Evolutionary conservation across 2,797 vertebrate species (phyloP), one percentile per base, ranked within the genome.

Genomic region (Leontocebus nigricollis): DNA sequence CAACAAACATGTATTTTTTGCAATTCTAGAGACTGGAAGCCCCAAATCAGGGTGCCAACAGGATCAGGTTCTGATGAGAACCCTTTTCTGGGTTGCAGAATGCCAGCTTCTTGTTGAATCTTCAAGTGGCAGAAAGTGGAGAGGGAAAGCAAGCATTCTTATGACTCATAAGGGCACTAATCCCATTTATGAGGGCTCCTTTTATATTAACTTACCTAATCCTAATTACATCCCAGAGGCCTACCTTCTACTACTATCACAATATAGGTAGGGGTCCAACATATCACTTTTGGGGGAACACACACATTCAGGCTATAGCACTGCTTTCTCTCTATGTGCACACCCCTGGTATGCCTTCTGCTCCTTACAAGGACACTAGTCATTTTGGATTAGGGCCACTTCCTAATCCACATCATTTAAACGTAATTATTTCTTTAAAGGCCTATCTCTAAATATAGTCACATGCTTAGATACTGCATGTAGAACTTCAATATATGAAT

Each of bases 321-420:
- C 39, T 50, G 17, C 10, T 72, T 67, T 73, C 90, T n/a, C 15
- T 95, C 30, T 67, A 9, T 36, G 27, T 44, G 33, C 3, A 61
- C 17, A 19, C 86, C 39, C 17, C 50, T 72, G 22, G 52, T 33
- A 2, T 70, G 33, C 84, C 27, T 82, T 67, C 11, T 20, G 92
- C 19, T 85, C 50, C n/a, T 55, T 86, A n/a, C 19, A 27, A 92
- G 27, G 52, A 79, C 1, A 36, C 4, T 1, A 12, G 8, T 92
- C 48, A 84, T 75, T 57, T 10, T 88, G 50, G 55, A 64, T 75
- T 86, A 57, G 7, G 36, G 13, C 26, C 79, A 73, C 41, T 88
- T 4, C 20, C 14, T 92, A 64, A 94, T 46, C 19, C 24, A 57
- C n/a, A 2, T 94, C 41, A 64, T 44, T 90, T 90, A 92, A 94